Evolutionary conservation across 2,797 vertebrate species (phyloP).

Genomic region (Brachyalestes nurse): DNA sequence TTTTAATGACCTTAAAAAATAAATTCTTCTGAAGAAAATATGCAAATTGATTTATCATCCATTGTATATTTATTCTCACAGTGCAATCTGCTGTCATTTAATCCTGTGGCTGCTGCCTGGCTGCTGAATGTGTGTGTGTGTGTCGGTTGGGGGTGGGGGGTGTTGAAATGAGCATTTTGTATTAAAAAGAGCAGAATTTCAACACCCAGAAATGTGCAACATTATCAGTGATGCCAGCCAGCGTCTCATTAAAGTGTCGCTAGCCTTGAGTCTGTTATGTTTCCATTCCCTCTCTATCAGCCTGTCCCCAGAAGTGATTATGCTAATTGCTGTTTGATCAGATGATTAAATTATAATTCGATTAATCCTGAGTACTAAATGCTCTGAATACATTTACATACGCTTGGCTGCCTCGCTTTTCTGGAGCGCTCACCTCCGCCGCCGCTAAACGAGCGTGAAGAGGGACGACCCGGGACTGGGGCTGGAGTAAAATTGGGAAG

Average conservation of each 20-base stretch:
- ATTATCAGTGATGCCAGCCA: constrained; percentile 76
- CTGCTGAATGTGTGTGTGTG: constrained; percentile 53
- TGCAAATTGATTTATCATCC: no score
- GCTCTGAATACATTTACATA: constrained; percentile 84
- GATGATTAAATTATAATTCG: constrained; percentile 94
- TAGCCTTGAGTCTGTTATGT: constrained; percentile 78
- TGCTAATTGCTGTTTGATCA: constrained; percentile 95
- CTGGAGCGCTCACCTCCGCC: constrained; percentile 64
- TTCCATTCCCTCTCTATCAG: constrained; percentile 79
- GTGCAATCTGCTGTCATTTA: no score
- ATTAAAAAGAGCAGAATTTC: constrained; percentile 58
- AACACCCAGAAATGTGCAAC: constrained; percentile 70
- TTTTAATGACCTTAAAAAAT: no score
- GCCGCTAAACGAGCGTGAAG: constrained; percentile 39
- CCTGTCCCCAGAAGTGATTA: constrained; percentile 89
- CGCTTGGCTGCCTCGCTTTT: constrained; percentile 75
- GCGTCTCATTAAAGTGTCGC: constrained; percentile 75
- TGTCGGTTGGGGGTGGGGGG: constrained; percentile 58
- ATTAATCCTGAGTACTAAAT: constrained; percentile 87
- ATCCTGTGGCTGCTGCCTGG: background rate
- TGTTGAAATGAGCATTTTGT: constrained; percentile 52
- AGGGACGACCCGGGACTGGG: constrained; percentile 28
- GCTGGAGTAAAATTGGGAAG: constrained; percentile 12
- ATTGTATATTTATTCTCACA: no score
- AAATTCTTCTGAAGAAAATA: no score